Evolutionary conservation across 2,888 invertebrate species (phyloP).

Genomic region (Morpho achilles): DNA sequence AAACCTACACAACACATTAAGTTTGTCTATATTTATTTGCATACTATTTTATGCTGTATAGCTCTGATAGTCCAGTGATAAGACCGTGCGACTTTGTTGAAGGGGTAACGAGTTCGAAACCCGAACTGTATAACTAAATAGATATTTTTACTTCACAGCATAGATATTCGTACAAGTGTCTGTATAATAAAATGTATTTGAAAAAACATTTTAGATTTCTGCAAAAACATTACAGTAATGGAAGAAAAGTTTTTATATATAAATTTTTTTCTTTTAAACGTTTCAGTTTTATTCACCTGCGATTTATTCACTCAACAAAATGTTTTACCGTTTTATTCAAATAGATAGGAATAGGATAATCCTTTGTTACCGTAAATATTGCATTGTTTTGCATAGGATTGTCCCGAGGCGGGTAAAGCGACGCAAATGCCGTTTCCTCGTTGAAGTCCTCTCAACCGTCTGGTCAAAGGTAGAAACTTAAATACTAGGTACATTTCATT

Average conservation of each 20-base stretch:
- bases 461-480: constrained; percentile 4
- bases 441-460: constrained; percentile 18
- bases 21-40: too few relatives aligned
- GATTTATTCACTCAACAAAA: constrained; percentile 27
- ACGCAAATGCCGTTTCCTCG: constrained; percentile 24
- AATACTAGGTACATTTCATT: too few relatives aligned
- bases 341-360: constrained; percentile 29
- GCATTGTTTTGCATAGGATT: constrained; percentile 23
- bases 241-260: constrained; percentile 13
- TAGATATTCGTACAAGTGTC: too few relatives aligned
- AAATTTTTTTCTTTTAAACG: constrained; percentile 20
- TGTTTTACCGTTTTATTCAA: constrained; percentile 29
- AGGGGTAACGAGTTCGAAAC: too few relatives aligned
- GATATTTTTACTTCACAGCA: too few relatives aligned
- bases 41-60: too few relatives aligned
- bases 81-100: too few relatives aligned
- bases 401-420: constrained; percentile 22
- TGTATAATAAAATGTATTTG: too few relatives aligned
- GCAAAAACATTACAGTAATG: not conserved
- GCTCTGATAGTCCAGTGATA: too few relatives aligned
- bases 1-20: too few relatives aligned
- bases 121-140: too few relatives aligned
- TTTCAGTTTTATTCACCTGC: constrained; percentile 20
- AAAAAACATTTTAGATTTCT: too few relatives aligned
- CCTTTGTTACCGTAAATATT: constrained; percentile 31